These are phyloP conservation scores for Bemisia tabaci DNA, from an alignment of 1,140 invertebrate species.

Conservation along the genomic window DNA sequence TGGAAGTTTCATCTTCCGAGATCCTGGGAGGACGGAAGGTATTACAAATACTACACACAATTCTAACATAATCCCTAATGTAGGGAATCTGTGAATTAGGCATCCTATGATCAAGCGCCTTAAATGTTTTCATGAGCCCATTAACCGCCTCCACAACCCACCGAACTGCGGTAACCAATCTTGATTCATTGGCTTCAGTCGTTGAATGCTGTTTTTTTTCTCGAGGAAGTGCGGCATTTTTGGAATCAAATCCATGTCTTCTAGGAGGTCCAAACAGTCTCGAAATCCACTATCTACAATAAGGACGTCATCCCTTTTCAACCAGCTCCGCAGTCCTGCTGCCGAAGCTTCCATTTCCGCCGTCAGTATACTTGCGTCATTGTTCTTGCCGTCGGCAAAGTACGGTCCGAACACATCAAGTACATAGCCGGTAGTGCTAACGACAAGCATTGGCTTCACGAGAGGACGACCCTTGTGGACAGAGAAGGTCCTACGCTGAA, in stretches of 20 bases:
- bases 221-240: background rate
- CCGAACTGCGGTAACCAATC: background rate
- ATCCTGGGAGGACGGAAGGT: background rate
- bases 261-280: background rate
- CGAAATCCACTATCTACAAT: background rate
- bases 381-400: no score
- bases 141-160: background rate
- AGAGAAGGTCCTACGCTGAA: no score
- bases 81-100: background rate
- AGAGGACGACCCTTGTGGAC: background rate
- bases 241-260: background rate
- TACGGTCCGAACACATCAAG: no score
- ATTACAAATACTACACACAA: background rate
- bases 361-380: no score
- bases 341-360: no score
- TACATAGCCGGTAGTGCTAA: no score
- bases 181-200: background rate
- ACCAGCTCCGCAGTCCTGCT: no score
- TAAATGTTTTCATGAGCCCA: background rate
- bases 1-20: background rate
- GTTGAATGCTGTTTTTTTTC: background rate
- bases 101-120: background rate
- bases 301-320: background rate
- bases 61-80: background rate
- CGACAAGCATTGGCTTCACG: background rate